Base-by-base conservation (phyloP, 2,888 invertebrate species). In the Athripsodes cinereus region DNA sequence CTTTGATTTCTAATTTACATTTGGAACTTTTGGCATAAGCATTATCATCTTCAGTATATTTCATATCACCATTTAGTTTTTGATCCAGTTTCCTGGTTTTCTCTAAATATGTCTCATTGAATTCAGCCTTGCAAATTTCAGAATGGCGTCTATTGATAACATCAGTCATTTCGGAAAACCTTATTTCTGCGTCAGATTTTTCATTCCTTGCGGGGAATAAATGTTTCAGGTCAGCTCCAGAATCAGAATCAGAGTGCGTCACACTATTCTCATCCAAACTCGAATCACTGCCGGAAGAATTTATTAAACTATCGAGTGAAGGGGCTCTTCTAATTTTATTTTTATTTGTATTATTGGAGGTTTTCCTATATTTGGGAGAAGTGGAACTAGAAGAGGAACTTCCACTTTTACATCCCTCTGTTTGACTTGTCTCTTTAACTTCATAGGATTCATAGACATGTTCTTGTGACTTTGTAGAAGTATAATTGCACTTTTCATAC, bases 221-320 rank as follows among this genome's bases (percentile, higher is more conserved):
- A 53, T 73, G 73, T 1, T 80, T 79, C 46, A 83, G 81, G 69
- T 86, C 86, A n/a, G 84, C 81, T 55, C 85, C 85, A 1, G 86
- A 86, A 67, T 84, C 84, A 2, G 83, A 81, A 68, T 85, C 82
- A 20, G 82, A 82, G 51, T 73, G 72, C 58, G 81, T 80, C 44
- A 80, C 81, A 55, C 81, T 81, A 34, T 82, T 84, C 53, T 79
- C 80, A 65, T 81, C 82, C 22, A 81, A 81, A 57, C 80, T 81
- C 61, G 82, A 74, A 57, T 79, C 84, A 48, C 79, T 81, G 66
- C 85, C 85, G 0, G 86, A 86, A 2, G 86, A 82, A 72, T 86
- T 86, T 60, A 85, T 86, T 26, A 87, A 75, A 63, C 85, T 85
- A 69, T 87, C 87, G 52, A 87, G 71, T 2, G 85, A 86, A 50